Conservation (phyloP, 2,797 vertebrate genomes). For the Menidia menidia region DNA sequence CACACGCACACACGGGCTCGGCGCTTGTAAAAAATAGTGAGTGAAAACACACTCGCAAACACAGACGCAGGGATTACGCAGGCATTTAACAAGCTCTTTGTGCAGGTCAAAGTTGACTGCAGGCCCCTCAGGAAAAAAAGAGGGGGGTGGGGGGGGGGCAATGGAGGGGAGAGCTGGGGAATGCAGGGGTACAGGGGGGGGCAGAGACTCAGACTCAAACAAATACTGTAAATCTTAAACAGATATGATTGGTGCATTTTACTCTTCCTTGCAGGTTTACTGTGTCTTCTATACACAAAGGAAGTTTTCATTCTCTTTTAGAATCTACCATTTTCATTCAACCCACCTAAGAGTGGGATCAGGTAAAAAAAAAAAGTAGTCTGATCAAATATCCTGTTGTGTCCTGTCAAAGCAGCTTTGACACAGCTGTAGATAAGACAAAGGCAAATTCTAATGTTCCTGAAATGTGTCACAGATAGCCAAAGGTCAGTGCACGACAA, state of each 20-base stretch:
- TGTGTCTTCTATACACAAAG: background rate
- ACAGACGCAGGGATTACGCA: constrained; percentile 78
- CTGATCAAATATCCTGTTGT: constrained; percentile 28
- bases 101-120: constrained; percentile 81
- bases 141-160: constrained; percentile 19
- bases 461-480: constrained; percentile 32
- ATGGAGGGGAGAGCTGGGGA: constrained; percentile 52
- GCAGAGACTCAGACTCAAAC: constrained; percentile 29
- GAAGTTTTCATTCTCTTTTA: background rate
- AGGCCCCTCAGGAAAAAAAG: constrained; percentile 67
- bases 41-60: constrained; percentile 57
- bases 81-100: constrained; percentile 84
- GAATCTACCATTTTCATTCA: background rate
- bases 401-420: constrained; percentile 35
- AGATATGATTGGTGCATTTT: constrained; percentile 34
- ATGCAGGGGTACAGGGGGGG: constrained; percentile 53
- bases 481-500: constrained; percentile 9
- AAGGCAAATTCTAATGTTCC: constrained; percentile 23
- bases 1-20: constrained; percentile 14
- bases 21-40: constrained; percentile 19
- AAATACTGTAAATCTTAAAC: constrained; percentile 53
- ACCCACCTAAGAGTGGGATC: constrained; percentile 20
- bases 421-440: constrained; percentile 7
- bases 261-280: background rate
- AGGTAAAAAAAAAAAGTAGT: background rate